Conservation (phyloP, 2,888 invertebrate species). For the Azorinus chamasolen region DNA sequence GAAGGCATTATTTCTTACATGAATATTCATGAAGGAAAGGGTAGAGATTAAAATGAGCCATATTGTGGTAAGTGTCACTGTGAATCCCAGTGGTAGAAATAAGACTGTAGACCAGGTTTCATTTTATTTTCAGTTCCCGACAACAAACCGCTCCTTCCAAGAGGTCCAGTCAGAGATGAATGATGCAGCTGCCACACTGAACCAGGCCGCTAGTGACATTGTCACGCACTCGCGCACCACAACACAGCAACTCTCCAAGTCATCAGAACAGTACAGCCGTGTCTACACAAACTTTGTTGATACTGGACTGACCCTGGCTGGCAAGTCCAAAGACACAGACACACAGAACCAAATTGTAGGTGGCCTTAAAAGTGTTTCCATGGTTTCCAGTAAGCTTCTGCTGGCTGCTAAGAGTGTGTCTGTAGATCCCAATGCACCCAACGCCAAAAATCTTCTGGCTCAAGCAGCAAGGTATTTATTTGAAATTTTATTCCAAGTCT, state of each 20-base stretch:
- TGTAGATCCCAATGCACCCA: slow-evolving; percentile 95
- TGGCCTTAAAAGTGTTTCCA: slow-evolving; percentile 94
- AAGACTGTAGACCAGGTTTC: too few relatives aligned
- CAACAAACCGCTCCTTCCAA: slow-evolving; percentile 85
- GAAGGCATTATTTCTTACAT: too few relatives aligned
- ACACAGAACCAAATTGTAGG: slow-evolving; percentile 94
- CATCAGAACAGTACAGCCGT: slow-evolving; percentile 91
- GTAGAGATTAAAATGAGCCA: not conserved
- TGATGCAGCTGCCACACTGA: slow-evolving; percentile 93
- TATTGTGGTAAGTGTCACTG: too few relatives aligned
- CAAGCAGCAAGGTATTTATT: slow-evolving; percentile 91
- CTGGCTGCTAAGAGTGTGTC: slow-evolving; percentile 96
- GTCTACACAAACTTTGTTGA: slow-evolving; percentile 93
- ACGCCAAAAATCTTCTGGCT: slow-evolving; percentile 95
- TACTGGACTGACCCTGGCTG: slow-evolving; percentile 83
- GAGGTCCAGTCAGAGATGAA: slow-evolving; percentile 95
- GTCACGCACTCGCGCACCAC: slow-evolving; percentile 91
- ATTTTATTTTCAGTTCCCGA: slow-evolving; percentile 89
- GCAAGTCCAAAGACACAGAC: slow-evolving; percentile 89
- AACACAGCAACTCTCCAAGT: slow-evolving; percentile 90
- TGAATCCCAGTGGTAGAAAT: too few relatives aligned
- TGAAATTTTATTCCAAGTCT: too few relatives aligned
- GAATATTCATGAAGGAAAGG: too few relatives aligned
- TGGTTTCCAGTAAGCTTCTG: slow-evolving; percentile 94
- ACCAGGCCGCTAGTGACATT: slow-evolving; percentile 94